Percentiles rank a stretch among this genome's conserved stretches.
Evolutionary conservation across 2,113 vertebrate species (phyloP).

Genomic region (Pelvicachromis taeniatus): DNA sequence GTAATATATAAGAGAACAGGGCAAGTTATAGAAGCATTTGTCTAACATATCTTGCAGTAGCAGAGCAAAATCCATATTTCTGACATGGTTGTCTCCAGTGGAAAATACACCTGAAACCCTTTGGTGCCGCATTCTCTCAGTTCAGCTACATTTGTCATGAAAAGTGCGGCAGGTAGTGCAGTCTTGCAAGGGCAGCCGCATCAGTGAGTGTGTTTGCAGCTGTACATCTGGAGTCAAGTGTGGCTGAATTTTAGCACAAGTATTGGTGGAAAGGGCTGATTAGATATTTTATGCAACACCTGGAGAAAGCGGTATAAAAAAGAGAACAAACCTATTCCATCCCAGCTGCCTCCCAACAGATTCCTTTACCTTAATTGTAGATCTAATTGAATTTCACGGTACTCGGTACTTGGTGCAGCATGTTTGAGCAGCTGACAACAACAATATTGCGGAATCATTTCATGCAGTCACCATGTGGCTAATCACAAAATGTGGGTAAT

Average conservation of each 20-base stretch:
- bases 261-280: not conserved
- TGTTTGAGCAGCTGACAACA: not conserved
- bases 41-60: slow-evolving; percentile 13
- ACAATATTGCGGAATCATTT: not conserved
- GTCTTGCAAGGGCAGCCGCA: not conserved
- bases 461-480: not conserved
- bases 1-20: slow-evolving; percentile 22
- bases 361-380: not conserved
- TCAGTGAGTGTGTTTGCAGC: not conserved
- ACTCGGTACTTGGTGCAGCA: not conserved
- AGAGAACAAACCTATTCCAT: not conserved
- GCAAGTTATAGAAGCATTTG: slow-evolving; percentile 8
- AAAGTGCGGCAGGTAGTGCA: not conserved
- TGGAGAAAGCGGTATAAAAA: not conserved
- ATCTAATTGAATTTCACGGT: not conserved
- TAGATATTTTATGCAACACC: not conserved
- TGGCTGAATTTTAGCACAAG: not conserved
- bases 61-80: slow-evolving; percentile 30
- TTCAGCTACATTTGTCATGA: slow-evolving; percentile 23
- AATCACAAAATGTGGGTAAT: not conserved
- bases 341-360: not conserved
- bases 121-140: not conserved
- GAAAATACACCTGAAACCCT: slow-evolving; percentile 16
- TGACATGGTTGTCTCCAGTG: slow-evolving; percentile 15
- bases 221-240: not conserved